Conservation (phyloP, 2,113 vertebrate species). For the Camelus bactrianus region DNA sequence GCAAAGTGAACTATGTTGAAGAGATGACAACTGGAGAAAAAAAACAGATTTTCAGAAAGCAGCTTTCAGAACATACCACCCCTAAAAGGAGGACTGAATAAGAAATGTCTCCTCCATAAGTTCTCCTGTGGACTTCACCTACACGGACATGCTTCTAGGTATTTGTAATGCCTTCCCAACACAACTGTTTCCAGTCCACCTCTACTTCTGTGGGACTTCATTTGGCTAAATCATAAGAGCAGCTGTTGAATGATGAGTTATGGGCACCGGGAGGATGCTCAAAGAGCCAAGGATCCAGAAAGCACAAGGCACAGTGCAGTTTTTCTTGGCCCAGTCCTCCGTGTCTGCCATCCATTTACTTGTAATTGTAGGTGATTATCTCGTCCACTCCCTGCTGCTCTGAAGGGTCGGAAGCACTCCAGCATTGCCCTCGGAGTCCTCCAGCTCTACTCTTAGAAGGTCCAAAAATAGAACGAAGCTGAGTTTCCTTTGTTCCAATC, state of each 20-base stretch:
- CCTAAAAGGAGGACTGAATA: neutral
- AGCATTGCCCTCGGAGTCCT: neutral
- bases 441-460: neutral
- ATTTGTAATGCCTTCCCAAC: neutral
- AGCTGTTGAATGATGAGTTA: conserved; percentile 2
- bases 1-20: neutral
- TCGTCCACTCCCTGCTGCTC: neutral
- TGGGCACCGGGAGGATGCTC: neutral
- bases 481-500: conserved; percentile 23
- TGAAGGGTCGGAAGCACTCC: neutral
- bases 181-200: neutral
- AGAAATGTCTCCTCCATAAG: neutral
- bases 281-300: conserved; percentile 32
- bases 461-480: conserved; percentile 53
- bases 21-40: neutral
- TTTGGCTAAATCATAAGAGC: neutral
- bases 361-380: conserved; percentile 15
- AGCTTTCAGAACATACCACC: neutral
- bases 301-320: neutral
- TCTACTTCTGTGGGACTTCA: neutral
- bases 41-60: neutral
- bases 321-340: neutral
- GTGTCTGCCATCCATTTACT: conserved; percentile 24
- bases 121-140: neutral
- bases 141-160: neutral